Evolutionary conservation across 92 coral and sea anemone species (phyloP).

Genomic region (Porites evermanni): DNA sequence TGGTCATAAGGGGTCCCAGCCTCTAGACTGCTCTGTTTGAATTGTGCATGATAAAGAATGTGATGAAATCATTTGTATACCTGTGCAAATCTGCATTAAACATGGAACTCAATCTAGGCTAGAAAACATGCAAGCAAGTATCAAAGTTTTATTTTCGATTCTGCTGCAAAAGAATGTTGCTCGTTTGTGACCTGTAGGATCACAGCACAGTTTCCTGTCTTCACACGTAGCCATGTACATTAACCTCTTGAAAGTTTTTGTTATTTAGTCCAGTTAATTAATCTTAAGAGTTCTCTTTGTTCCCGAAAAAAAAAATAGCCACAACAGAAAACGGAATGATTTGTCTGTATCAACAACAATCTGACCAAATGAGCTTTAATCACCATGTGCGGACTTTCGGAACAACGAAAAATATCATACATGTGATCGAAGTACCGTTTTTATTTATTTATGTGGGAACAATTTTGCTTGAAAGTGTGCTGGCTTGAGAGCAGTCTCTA

Average conservation of each 20-base stretch:
- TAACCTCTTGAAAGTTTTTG: not conserved
- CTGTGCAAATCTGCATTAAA: too few relatives aligned
- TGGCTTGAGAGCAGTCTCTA: not conserved
- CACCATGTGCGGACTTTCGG: not conserved
- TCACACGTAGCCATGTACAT: too few relatives aligned
- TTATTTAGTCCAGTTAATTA: not conserved
- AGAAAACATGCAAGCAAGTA: not conserved
- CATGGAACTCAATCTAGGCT: not conserved
- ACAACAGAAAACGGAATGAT: not conserved
- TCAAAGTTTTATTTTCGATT: too few relatives aligned
- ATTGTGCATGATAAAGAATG: too few relatives aligned
- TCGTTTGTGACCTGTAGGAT: too few relatives aligned
- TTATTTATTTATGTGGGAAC: not conserved
- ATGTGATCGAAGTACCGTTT: not conserved
- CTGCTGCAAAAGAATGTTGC: too few relatives aligned
- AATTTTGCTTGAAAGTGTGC: not conserved
- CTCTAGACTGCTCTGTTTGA: not conserved
- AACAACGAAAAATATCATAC: not conserved
- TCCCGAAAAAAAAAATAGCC: not conserved
- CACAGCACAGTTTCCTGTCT: too few relatives aligned
- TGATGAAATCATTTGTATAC: not conserved
- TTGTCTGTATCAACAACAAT: not conserved
- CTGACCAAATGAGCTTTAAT: not conserved
- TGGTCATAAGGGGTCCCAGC: too few relatives aligned
- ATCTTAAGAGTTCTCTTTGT: not conserved